Conservation (phyloP, 1,140 invertebrate species). For the Mamestra configurata region DNA sequence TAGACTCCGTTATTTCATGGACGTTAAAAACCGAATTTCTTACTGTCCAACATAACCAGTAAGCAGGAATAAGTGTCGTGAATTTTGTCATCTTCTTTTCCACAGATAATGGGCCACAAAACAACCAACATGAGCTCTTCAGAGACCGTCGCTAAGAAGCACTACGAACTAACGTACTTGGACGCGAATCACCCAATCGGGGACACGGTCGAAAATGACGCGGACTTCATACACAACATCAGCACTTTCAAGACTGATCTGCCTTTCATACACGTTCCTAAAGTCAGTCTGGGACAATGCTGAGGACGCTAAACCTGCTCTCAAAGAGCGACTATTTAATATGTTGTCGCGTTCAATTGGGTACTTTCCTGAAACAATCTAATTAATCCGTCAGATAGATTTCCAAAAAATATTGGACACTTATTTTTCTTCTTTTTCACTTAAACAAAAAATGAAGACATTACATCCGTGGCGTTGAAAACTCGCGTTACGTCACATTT, state of each 20-base stretch:
- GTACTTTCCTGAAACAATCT: too few species aligned
- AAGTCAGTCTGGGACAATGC: conserved; percentile 62
- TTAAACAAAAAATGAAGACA: too few species aligned
- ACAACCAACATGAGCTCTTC: conserved; percentile 57
- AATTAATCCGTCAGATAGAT: too few species aligned
- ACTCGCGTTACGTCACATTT: too few species aligned
- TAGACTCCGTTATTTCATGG: too few species aligned
- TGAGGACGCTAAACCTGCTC: neutral
- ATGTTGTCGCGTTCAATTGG: too few species aligned
- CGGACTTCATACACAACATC: conserved; percentile 73
- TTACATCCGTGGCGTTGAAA: too few species aligned
- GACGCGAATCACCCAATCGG: conserved; percentile 65
- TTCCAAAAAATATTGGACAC: too few species aligned
- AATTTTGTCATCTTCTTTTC: neutral
- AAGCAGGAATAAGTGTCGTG: too few species aligned
- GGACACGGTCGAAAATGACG: conserved; percentile 66
- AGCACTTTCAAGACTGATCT: conserved; percentile 67
- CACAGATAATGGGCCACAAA: conserved; percentile 77
- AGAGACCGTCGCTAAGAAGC: conserved; percentile 51
- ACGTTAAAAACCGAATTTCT: too few species aligned
- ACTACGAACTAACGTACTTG: conserved; percentile 67
- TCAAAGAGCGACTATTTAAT: neutral
- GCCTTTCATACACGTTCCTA: conserved; percentile 69
- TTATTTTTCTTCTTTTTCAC: too few species aligned
- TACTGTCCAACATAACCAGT: too few species aligned